Percentiles rank a stretch among this genome's conserved stretches.
phyloP scores from a whole-genome alignment of 2,888 invertebrate genomes.

The Spisula subtruncata region DNA sequence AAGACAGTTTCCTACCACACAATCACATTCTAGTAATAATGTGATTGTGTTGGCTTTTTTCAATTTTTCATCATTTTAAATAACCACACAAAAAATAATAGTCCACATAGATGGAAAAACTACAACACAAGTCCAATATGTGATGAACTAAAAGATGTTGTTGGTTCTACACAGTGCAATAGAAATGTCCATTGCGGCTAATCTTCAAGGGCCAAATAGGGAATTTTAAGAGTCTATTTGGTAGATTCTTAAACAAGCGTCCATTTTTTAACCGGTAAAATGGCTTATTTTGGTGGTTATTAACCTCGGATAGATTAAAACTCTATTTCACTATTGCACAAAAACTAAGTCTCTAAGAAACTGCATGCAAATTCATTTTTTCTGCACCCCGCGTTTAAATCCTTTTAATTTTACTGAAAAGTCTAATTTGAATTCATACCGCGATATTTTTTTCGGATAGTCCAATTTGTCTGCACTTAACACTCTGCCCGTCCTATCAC shows the following conservation, averaged over 20 bases:
- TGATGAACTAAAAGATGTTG: constrained; percentile 25
- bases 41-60: constrained; percentile 62
- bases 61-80: constrained; percentile 29
- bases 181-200: constrained; percentile 44
- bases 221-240: constrained; percentile 18
- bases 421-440: constrained; percentile 5
- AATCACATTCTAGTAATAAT: constrained; percentile 64
- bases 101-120: constrained; percentile 56
- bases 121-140: constrained; percentile 54
- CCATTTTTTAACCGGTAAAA: constrained; percentile 26
- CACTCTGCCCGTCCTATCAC: constrained; percentile 10
- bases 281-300: constrained; percentile 13
- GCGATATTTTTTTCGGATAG: background rate
- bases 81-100: constrained; percentile 67
- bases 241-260: constrained; percentile 31
- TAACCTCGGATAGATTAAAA: constrained; percentile 12
- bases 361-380: constrained; percentile 43
- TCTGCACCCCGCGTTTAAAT: constrained; percentile 18
- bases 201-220: constrained; percentile 27
- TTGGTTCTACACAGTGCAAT: constrained; percentile 37
- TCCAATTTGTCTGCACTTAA: constrained; percentile 14
- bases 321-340: constrained; percentile 35
- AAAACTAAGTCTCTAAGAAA: constrained; percentile 32
- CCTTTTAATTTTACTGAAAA: constrained; percentile 20
- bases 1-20: constrained; percentile 60